Conservation (phyloP, 2,113 vertebrate genomes). For the Lonchura striata region DNA sequence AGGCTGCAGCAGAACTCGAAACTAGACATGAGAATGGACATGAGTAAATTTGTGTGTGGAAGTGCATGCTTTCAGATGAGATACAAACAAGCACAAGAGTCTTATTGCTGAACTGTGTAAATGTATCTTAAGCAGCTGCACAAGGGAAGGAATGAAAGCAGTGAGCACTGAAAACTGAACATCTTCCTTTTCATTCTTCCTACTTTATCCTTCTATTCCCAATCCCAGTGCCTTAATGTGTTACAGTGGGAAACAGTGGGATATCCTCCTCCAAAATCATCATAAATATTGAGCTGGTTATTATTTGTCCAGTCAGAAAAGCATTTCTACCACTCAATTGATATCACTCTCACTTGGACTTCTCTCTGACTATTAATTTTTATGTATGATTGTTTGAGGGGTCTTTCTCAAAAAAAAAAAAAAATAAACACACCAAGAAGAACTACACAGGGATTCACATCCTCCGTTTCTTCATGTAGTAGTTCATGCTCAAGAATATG, state of each 20-base stretch:
- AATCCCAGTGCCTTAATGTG: neutral
- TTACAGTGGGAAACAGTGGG: neutral
- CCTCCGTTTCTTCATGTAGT: neutral
- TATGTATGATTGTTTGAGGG: neutral
- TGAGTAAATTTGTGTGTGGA: neutral
- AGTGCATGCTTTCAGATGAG: neutral
- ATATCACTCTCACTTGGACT: neutral
- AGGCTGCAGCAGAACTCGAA: neutral
- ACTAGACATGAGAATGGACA: neutral
- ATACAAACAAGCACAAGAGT: neutral
- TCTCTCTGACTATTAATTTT: neutral
- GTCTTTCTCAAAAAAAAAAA: neutral
- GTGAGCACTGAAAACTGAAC: neutral
- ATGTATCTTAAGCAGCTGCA: neutral
- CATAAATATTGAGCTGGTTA: neutral
- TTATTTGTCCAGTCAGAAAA: neutral
- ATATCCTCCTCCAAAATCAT: neutral
- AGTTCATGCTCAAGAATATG: neutral
- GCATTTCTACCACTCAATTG: neutral
- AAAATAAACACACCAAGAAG: neutral
- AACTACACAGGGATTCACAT: neutral
- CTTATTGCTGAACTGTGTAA: neutral
- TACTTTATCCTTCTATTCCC: neutral
- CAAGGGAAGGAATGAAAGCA: neutral
- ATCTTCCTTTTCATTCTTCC: neutral